Base-by-base conservation (phyloP, 2,797 vertebrate species). In the Gouania willdenowi region DNA sequence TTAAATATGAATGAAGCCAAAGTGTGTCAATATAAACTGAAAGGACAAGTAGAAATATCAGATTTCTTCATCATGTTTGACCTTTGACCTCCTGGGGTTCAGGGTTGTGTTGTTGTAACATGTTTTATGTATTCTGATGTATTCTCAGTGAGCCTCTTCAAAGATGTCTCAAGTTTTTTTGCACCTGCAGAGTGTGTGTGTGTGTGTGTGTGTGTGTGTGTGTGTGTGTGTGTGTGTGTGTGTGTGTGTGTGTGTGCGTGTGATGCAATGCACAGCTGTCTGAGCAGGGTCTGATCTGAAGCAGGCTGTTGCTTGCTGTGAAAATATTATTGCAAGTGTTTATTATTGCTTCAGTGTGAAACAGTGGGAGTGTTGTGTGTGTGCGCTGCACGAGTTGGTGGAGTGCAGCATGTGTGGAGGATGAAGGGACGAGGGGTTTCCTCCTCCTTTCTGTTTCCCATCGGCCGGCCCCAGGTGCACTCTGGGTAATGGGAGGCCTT, bases 271-370 rank as follows among this genome's bases (percentile, higher is more conserved):
- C 40, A 66, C 85, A 88, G 86, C 86, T 88, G 85, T 61, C 73
- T 38, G 8, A 71, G n/a, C n/a, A n/a, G 63, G 58, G 46, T 77
- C 57, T 84, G 88, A 88, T 88, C 83, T 87, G 85, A 82, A 81
- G 82, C 84, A 81, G 79, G 82, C 84, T 76, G 70, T 85, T 88
- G 83, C 83, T 85, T 77, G 85, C 86, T 86, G 84, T 82, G 83
- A 89, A 89, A 90, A 90, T 89, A 89, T 90, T 90, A 90, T 90
- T 85, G 81, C 87, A 89, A 88, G 85, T 89, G 88, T 90, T 90
- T 90, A 90, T 90, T 90, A 88, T 90, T 89, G 83, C 80, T 86
- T 71, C 79, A 79, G 83, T 76, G 87, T 87, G 82, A 87, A 87
- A 89, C 86, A 87, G 85, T 87, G 82, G 80, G 88, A 84, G 82